Conservation (phyloP, 1,140 invertebrate species). For the Nephila pilipes region DNA sequence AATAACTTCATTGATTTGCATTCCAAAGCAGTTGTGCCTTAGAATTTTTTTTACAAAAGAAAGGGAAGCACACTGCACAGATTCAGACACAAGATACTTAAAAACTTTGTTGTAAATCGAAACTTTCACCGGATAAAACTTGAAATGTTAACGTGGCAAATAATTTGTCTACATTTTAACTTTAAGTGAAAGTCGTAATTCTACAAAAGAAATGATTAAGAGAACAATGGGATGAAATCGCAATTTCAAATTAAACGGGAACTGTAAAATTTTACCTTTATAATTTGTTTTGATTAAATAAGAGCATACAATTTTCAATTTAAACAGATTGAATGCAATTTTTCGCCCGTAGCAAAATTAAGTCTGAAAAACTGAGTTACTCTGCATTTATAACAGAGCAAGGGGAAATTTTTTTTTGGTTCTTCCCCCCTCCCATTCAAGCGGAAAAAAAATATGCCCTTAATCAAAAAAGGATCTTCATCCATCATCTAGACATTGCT, state of each 20-base stretch:
- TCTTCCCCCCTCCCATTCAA: neutral
- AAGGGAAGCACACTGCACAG: too few species aligned
- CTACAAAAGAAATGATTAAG: neutral
- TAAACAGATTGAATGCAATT: conserved; percentile 13
- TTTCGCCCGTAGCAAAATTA: neutral
- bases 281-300: conserved; percentile 20
- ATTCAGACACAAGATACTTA: too few species aligned
- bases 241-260: neutral
- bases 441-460: conserved; percentile 32
- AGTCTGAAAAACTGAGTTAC: conserved; percentile 23
- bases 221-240: neutral
- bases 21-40: too few species aligned
- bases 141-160: too few species aligned
- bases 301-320: conserved; percentile 7
- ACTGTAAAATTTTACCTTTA: neutral
- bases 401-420: neutral
- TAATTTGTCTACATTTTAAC: too few species aligned
- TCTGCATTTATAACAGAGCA: neutral
- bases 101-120: too few species aligned
- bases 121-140: too few species aligned
- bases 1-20: too few species aligned
- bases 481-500: conserved; percentile 65
- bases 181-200: too few species aligned
- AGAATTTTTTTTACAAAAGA: too few species aligned
- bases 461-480: conserved; percentile 63